Evolutionary conservation across 2,888 invertebrate species (phyloP).

Genomic region (Meteorus colon): DNA sequence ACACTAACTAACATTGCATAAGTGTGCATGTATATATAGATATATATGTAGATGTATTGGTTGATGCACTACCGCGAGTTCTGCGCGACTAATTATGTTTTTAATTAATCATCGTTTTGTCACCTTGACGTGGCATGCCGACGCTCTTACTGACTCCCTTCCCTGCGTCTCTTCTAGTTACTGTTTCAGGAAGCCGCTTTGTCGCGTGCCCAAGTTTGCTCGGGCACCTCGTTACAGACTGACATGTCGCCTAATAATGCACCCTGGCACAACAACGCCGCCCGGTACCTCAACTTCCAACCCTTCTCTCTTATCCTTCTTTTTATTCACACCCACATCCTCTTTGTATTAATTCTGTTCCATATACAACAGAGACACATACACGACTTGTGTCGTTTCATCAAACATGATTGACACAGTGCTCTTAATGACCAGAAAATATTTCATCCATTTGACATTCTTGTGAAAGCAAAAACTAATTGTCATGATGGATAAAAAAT

Average conservation of each 20-base stretch:
- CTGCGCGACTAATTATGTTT: constrained; percentile 69
- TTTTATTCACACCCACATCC: constrained; percentile 14
- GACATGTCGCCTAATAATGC: constrained; percentile 66
- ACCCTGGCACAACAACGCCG: constrained; percentile 53
- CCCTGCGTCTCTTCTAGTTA: constrained; percentile 33
- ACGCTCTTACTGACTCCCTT: constrained; percentile 40
- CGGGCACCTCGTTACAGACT: constrained; percentile 65
- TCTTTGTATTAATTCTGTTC: background rate
- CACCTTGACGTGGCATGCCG: constrained; percentile 52
- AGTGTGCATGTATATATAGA: background rate
- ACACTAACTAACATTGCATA: constrained; percentile 38
- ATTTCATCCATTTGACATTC: background rate
- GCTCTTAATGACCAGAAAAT: constrained; percentile 41
- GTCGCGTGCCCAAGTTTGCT: constrained; percentile 63
- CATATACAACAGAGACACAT: background rate
- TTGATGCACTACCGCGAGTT: constrained; percentile 39
- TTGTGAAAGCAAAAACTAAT: background rate
- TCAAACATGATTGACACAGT: constrained; percentile 28
- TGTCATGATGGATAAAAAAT: background rate
- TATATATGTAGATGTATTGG: constrained; percentile 12
- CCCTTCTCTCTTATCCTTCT: constrained; percentile 36
- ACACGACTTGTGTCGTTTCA: background rate
- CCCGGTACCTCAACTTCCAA: constrained; percentile 36
- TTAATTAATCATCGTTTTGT: constrained; percentile 72
- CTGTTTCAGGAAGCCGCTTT: constrained; percentile 48